A percentile compares a stretch with the other conserved stretches of the same genome.
These are phyloP conservation scores for Drosophila murphyi DNA, from an alignment of 1,140 invertebrate species.

Conservation along the genomic window DNA sequence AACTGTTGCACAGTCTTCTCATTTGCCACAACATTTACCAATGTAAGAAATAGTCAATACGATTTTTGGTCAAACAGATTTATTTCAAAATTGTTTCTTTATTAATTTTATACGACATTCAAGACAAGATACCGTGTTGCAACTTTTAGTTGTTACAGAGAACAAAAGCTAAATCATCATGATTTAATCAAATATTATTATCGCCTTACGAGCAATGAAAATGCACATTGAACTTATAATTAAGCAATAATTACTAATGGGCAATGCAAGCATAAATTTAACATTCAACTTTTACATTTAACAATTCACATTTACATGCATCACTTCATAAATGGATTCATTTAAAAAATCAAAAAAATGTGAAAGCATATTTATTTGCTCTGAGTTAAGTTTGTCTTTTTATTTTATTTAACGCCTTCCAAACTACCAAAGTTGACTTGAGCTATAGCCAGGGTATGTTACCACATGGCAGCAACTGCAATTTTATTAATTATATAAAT, in stretches of 20 bases:
- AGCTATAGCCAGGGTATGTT: conserved; percentile 47
- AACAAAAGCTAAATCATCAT: not conserved
- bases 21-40: conserved; percentile 45
- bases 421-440: conserved; percentile 48
- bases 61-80: conserved; percentile 21
- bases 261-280: too few species aligned
- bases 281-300: too few species aligned
- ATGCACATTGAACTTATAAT: not conserved
- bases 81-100: conserved; percentile 10
- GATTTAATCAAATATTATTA: not conserved
- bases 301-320: too few species aligned
- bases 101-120: conserved; percentile 14
- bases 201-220: not conserved
- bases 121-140: not conserved
- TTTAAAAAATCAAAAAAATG: too few species aligned
- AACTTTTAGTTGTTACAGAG: not conserved
- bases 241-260: not conserved
- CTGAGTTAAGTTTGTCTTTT: too few species aligned
- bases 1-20: conserved; percentile 41
- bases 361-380: too few species aligned
- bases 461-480: conserved; percentile 30
- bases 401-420: too few species aligned
- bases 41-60: conserved; percentile 30
- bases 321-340: too few species aligned
- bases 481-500: conserved; percentile 69